A percentile compares a stretch with the other conserved stretches of the same genome.
These are phyloP conservation scores for Ruditapes philippinarum DNA, from an alignment of 1,140 invertebrate species.

Conservation along the genomic window DNA sequence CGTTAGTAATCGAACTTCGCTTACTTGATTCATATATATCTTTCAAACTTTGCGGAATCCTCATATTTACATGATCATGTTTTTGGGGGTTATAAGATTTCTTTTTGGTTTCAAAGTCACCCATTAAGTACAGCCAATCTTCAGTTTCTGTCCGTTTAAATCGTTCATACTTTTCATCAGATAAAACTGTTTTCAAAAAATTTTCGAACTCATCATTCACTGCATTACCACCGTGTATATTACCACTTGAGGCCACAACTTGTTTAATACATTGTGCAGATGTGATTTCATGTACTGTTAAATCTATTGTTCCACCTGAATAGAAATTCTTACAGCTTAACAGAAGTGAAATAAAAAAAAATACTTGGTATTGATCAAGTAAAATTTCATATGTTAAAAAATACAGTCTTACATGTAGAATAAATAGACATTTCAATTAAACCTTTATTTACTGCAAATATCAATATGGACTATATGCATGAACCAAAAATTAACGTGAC, in stretches of 20 bases:
- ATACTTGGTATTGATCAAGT: too few relatives aligned
- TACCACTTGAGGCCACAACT: conserved; percentile 43
- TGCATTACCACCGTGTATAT: conserved; percentile 55
- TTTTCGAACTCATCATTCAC: conserved; percentile 42
- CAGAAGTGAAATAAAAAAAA: too few relatives aligned
- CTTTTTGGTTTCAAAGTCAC: conserved; percentile 50
- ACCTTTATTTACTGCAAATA: too few relatives aligned
- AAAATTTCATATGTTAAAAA: too few relatives aligned
- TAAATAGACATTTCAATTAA: too few relatives aligned
- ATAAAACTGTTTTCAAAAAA: conserved; percentile 28
- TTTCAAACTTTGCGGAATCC: background rate
- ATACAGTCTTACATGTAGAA: too few relatives aligned
- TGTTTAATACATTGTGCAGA: background rate
- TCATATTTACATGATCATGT: background rate
- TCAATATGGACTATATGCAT: too few relatives aligned
- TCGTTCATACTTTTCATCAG: background rate
- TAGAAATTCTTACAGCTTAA: too few relatives aligned
- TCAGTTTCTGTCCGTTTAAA: conserved; percentile 28
- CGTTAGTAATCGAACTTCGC: too few relatives aligned
- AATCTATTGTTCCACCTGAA: conserved; percentile 20
- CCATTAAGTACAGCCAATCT: conserved; percentile 24
- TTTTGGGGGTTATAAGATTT: background rate
- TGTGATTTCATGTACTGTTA: background rate
- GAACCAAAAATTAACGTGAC: too few relatives aligned
- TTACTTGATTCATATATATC: background rate